Conservation (phyloP, 1,140 invertebrate genomes). For the Cepaea nemoralis region DNA sequence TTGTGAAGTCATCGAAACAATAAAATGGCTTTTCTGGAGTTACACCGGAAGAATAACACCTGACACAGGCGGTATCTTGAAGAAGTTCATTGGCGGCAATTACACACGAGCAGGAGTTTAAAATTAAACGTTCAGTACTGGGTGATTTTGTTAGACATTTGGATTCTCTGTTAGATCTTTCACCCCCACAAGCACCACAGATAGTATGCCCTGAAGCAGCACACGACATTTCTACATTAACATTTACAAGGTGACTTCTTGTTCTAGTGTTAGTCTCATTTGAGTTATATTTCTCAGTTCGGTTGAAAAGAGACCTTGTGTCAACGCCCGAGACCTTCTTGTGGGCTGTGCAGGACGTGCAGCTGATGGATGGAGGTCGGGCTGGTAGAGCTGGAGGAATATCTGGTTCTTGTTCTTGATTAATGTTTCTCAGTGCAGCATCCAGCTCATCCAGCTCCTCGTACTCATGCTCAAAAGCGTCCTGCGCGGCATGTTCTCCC, state of each 20-base stretch:
- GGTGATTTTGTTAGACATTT: background rate
- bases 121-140: background rate
- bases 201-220: background rate
- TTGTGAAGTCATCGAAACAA: background rate
- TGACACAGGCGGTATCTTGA: background rate
- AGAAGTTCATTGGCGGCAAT: background rate
- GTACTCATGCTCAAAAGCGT: conserved; percentile 25
- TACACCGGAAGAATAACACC: conserved; percentile 12
- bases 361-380: background rate
- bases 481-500: no score
- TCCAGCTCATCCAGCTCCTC: conserved; percentile 19
- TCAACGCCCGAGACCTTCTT: background rate
- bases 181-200: background rate
- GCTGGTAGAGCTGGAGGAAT: conserved; percentile 28
- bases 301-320: background rate
- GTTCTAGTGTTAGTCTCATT: background rate
- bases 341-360: background rate
- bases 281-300: background rate
- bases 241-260: background rate
- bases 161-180: background rate
- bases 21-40: background rate
- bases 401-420: background rate
- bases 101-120: background rate
- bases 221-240: background rate
- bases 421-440: background rate